Conservation (phyloP, 2,797 vertebrate genomes). For the Myioborus melanocephalus region DNA sequence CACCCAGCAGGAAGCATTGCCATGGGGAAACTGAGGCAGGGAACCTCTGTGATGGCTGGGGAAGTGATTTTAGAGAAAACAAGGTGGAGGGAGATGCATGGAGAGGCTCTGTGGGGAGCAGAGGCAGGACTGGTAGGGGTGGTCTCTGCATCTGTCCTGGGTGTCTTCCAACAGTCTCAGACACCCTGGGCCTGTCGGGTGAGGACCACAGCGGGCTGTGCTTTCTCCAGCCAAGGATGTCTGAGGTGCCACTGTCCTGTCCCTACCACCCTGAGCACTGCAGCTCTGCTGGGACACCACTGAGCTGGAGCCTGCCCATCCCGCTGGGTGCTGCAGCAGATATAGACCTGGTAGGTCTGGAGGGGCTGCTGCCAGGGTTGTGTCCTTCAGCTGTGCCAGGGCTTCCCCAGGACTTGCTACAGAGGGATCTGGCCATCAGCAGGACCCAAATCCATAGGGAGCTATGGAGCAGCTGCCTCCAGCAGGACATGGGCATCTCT, state of each 20-base stretch:
- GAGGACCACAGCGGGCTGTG: accelerated
- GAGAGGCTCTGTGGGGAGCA: not conserved
- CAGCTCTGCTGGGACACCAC: not conserved
- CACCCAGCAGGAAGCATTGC: not conserved
- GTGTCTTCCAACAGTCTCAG: not conserved
- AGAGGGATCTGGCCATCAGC: not conserved
- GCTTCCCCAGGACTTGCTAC: accelerated
- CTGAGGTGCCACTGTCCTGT: not conserved
- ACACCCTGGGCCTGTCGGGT: accelerated
- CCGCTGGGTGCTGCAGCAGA: accelerated
- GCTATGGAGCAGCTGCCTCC: not conserved
- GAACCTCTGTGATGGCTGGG: accelerated
- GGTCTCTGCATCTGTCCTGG: accelerated
- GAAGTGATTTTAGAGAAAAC: not conserved
- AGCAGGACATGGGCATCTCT: not conserved
- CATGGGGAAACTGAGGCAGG: not conserved
- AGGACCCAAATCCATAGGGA: not conserved
- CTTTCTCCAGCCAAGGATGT: not conserved
- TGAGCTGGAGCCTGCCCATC: accelerated
- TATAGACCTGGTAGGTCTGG: not conserved
- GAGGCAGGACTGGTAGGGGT: not conserved
- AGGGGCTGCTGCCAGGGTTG: not conserved
- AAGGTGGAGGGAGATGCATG: not conserved
- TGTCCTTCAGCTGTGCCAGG: not conserved
- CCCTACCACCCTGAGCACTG: accelerated